Conservation (phyloP, 2,888 invertebrate genomes). For the Oxycera nigricornis region DNA sequence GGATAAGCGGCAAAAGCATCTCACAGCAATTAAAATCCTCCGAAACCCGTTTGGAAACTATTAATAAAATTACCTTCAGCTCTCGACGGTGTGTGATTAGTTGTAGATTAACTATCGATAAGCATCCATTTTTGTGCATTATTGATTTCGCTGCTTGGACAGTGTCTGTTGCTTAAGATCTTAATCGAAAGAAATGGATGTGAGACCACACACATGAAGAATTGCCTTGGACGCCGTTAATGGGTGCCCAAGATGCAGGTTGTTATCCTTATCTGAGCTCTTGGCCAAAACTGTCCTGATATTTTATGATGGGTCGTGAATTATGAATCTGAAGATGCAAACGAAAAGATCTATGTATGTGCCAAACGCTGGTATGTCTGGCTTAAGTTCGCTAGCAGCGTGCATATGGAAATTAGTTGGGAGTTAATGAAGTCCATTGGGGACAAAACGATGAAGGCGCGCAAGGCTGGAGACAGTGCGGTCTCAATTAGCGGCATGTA, state of each 20-base stretch:
- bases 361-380: too few relatives aligned
- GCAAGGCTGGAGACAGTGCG: conserved; percentile 7
- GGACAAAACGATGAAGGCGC: conserved; percentile 21
- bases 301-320: conserved; percentile 31
- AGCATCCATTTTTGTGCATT: conserved; percentile 28
- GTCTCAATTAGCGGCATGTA: conserved; percentile 39
- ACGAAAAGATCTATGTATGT: neutral
- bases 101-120: conserved; percentile 7
- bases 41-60: conserved; percentile 21
- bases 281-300: conserved; percentile 12
- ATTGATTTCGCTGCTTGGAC: neutral
- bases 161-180: conserved; percentile 1
- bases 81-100: conserved; percentile 12
- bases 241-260: conserved; percentile 33
- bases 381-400: neutral
- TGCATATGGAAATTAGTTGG: conserved; percentile 25
- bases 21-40: conserved; percentile 8
- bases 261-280: conserved; percentile 2
- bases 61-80: conserved; percentile 18
- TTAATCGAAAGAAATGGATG: conserved; percentile 7
- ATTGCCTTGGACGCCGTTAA: conserved; percentile 36
- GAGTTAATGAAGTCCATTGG: neutral
- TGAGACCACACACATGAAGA: conserved; percentile 38
- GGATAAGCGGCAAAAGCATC: neutral
- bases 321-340: conserved; percentile 1